Base-by-base conservation (phyloP, 2,113 vertebrate species). In the Periophthalmus modestus region DNA sequence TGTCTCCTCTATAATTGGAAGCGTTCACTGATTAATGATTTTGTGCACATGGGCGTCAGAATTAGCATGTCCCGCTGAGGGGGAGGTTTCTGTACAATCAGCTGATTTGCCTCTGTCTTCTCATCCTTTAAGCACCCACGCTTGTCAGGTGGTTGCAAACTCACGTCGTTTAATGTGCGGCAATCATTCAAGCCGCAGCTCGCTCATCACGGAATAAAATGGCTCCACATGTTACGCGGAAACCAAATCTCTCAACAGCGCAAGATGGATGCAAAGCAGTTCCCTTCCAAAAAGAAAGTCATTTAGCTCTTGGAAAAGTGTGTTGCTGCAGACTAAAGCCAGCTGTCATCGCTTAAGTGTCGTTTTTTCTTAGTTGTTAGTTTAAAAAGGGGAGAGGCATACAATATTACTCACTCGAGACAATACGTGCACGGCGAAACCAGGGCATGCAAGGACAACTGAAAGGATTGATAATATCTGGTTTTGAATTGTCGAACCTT, bases 21-120 rank as follows among this genome's bases (percentile, higher is more conserved):
- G 70, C 75, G 13, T 87, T 88, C 87, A 92, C 79, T 90, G 89
- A 92, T 90, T 88, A 89, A 90, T 89, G 88, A 88, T 89, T 89
- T 85, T 78, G 80, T 80, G 78, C 77, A 73, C 16, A 78, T 82
- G 54, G 77, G 69, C 70, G 28, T 84, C 87, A 84, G 78, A 90
- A 81, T 85, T 81, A 89, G 77, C 78, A 67, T 75, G 68, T 82
- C 84, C 87, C 68, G 84, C 82, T 81, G 88, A 79, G 81, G 82
- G 77, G 82, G 78, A 73, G 80, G 69, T 81, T 84, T 89, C 79
- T 83, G 84, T 82, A 70, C 84, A 91, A 89, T 89, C 87, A 88
- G 79, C 87, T 80, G 84, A 86, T 87, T 89, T 83, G 69, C 84
- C 79, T 67, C n/a, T 47, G 71, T 71, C 65, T 81, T 81, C 66